These are phyloP conservation scores for Apodemus agrarius DNA, from an alignment of 2,797 vertebrate genomes.

Conservation along the genomic window DNA sequence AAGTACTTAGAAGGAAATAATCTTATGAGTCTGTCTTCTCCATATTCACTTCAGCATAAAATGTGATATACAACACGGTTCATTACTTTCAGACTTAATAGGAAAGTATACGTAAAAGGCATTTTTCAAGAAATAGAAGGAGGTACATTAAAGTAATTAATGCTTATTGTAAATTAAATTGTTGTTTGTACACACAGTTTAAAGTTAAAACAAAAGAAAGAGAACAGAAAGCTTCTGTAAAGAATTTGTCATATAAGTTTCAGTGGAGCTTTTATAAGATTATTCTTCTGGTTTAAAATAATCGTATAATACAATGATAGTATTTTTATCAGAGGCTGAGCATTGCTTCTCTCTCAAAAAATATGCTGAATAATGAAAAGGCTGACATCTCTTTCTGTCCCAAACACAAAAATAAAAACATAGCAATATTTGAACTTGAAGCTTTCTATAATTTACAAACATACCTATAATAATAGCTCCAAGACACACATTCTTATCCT, in stretches of 20 bases:
- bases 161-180: not conserved
- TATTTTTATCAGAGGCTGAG: not conserved
- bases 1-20: not conserved
- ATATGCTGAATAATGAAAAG: not conserved
- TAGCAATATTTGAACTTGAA: not conserved
- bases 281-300: conserved; percentile 13
- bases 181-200: not conserved
- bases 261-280: not conserved
- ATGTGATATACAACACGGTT: not conserved
- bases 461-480: not conserved
- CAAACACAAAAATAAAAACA: not conserved
- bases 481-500: not conserved
- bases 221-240: not conserved
- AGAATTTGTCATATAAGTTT: not conserved
- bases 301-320: not conserved
- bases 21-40: not conserved
- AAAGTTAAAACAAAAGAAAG: not conserved
- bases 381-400: not conserved
- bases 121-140: not conserved
- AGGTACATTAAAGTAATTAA: not conserved
- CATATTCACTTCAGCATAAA: not conserved
- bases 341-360: not conserved
- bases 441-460: not conserved
- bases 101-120: not conserved
- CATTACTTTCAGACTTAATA: not conserved